These are phyloP conservation scores for Fundulus diaphanus DNA, from an alignment of 2,797 vertebrate species.

Conservation along the genomic window DNA sequence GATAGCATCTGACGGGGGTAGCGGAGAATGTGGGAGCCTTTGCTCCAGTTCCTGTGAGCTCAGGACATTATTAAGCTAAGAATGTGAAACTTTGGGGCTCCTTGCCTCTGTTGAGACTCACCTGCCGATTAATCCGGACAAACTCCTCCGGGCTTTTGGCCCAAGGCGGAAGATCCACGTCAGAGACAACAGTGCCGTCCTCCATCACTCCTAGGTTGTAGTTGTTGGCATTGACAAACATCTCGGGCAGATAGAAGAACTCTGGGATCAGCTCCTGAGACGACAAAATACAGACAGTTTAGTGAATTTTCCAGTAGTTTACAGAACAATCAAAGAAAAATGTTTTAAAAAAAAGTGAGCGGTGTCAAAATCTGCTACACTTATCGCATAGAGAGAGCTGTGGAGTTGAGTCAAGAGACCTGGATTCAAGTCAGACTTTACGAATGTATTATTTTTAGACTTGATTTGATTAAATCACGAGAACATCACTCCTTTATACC, in stretches of 20 bases:
- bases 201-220: constrained; percentile 99
- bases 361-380: neutral
- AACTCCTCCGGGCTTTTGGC: constrained; percentile 98
- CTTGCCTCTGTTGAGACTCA: constrained; percentile 70
- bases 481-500: too few species aligned
- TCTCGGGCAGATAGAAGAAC: constrained; percentile 99
- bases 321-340: neutral
- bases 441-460: neutral
- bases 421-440: neutral
- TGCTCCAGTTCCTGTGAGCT: neutral
- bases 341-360: too few species aligned
- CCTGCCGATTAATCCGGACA: constrained; percentile 95
- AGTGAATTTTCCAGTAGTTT: neutral
- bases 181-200: constrained; percentile 92
- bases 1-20: neutral
- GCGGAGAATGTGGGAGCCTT: neutral
- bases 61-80: neutral
- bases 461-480: too few species aligned
- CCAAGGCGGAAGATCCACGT: constrained; percentile 98
- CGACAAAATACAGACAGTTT: constrained; percentile 51
- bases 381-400: neutral
- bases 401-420: neutral
- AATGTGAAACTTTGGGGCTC: neutral
- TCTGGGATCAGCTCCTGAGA: constrained; percentile 96
- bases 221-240: constrained; percentile 96